These are phyloP conservation scores for Cephus rjabovi DNA, from an alignment of 2,888 invertebrate species.

Conservation along the genomic window DNA sequence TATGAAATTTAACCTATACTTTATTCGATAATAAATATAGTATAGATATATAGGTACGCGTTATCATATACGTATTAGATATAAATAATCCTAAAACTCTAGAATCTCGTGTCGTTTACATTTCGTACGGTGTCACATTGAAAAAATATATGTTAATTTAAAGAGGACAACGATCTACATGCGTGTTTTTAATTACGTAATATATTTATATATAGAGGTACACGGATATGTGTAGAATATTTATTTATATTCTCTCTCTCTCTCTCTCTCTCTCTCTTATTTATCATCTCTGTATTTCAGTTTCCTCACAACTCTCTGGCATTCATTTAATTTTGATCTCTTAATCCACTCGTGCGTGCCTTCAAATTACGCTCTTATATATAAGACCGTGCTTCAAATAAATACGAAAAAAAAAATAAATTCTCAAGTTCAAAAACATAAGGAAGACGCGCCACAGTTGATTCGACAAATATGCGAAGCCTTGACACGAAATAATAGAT, in stretches of 20 bases:
- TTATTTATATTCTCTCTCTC: background rate
- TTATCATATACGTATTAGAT: background rate
- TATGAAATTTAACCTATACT: constrained; percentile 50
- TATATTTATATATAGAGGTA: constrained; percentile 30
- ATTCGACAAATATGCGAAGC: background rate
- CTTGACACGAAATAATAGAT: background rate
- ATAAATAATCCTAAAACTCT: background rate
- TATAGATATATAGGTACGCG: constrained; percentile 23
- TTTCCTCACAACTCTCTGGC: background rate
- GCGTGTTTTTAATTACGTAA: constrained; percentile 18
- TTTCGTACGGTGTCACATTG: constrained; percentile 49
- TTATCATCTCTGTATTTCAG: background rate
- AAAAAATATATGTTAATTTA: constrained; percentile 60
- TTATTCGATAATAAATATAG: constrained; percentile 42
- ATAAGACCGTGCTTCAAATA: background rate
- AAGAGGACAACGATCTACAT: constrained; percentile 43
- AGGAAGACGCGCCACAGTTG: background rate
- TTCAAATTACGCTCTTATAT: too few species aligned
- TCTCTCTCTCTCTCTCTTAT: background rate
- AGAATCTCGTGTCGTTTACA: background rate
- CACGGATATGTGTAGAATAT: constrained; percentile 47
- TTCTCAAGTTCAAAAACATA: background rate
- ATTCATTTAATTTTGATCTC: background rate
- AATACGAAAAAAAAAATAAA: background rate
- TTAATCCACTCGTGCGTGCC: background rate